A percentile compares a stretch with the other conserved stretches of the same genome.
These are phyloP conservation scores for Ectropis crepuscularia DNA, from an alignment of 2,888 invertebrate species.

Conservation along the genomic window DNA sequence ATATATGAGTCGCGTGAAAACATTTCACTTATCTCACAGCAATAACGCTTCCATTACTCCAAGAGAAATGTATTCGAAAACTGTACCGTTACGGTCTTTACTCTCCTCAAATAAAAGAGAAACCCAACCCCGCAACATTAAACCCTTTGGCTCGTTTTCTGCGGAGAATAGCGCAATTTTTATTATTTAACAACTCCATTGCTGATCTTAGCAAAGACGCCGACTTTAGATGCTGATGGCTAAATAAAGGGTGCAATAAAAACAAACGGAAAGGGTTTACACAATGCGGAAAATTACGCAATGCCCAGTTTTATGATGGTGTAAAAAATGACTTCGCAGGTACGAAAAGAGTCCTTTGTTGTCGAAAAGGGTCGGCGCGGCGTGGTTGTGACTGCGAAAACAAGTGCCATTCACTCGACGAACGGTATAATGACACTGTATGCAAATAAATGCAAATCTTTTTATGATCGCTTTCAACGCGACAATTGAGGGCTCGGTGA, in stretches of 20 bases:
- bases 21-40: constrained; percentile 66
- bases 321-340: constrained; percentile 77
- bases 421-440: constrained; percentile 63
- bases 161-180: constrained; percentile 80
- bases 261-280: constrained; percentile 83
- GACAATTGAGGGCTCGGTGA: constrained; percentile 59
- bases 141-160: constrained; percentile 81
- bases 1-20: constrained; percentile 58
- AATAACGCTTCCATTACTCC: constrained; percentile 60
- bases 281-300: constrained; percentile 84
- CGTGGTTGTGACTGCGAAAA: constrained; percentile 54
- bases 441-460: constrained; percentile 77
- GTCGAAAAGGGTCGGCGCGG: constrained; percentile 45
- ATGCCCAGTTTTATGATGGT: constrained; percentile 71
- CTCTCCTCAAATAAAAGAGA: constrained; percentile 69
- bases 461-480: constrained; percentile 60
- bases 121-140: constrained; percentile 65
- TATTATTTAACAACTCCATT: constrained; percentile 78
- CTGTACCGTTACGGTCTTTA: constrained; percentile 72
- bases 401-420: constrained; percentile 64
- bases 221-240: constrained; percentile 60
- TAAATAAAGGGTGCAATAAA: constrained; percentile 76
- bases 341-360: constrained; percentile 69
- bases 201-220: constrained; percentile 79
- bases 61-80: constrained; percentile 62